Evolutionary conservation across 2,797 vertebrate genomes (phyloP), one percentile per base, ranked within the genome.

Genomic region (Pseudochaenichthys georgianus): DNA sequence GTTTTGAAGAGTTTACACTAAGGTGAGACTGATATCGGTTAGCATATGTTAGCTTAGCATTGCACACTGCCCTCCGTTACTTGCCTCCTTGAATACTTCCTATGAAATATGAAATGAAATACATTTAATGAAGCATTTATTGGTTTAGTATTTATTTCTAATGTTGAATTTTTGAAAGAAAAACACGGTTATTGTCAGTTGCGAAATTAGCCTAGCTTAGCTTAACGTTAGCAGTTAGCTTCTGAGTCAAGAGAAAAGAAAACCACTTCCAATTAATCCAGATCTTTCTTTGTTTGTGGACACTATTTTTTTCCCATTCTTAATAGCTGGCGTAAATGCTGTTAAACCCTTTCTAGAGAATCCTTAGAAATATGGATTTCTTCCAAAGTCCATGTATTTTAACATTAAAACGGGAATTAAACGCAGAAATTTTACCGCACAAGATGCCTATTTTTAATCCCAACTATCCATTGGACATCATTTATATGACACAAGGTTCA

Each of bases 1-100:
- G 17, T 70, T 64, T 64, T 62, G 48, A 78, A 58, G 43, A 75
- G 77, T 82, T 88, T 80, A 84, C 78, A 64, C 81, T 59, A 63
- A 17, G 80, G 75, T 82, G 42, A 60, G 69, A 73, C 88, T 85
- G 87, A 80, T 77, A 78, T 74, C 55, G 54, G 77, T 74, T 74
- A 11, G 17, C 54, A 55, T 41, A 0, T 9, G 9, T 69, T 62
- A n/a, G 3, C 58, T 43, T 28, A 4, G 2, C 17, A 46, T 57
- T 53, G 13, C 23, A 51, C 42, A 50, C 13, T 28, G 41, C 42
- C 12, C 28, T 12, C 34, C 61, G 75, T 41, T 9, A 45, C 48
- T 43, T 41, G 42, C 23, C 13, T 70, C 15, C 34, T 68, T 12
- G 4, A 64, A 28, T 21, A 21, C 66, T 13, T 6, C 34, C 9